phyloP scores from a whole-genome alignment of 2,113 vertebrate genomes.

The Mesembrinibis cayennensis region DNA sequence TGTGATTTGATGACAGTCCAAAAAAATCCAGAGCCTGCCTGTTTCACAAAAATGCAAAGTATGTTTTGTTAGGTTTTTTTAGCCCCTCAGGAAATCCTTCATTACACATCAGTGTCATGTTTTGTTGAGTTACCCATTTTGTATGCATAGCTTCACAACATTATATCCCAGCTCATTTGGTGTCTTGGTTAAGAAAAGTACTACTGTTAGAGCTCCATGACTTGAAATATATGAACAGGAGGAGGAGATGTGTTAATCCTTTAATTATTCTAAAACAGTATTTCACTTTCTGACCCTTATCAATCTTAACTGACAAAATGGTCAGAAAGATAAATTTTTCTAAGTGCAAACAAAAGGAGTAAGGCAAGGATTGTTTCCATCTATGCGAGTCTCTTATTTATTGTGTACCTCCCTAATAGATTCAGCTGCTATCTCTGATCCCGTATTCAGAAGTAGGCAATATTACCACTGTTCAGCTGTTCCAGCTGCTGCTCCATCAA shows the following conservation, averaged over 20 bases:
- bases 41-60: not conserved
- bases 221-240: not conserved
- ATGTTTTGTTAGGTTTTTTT: not conserved
- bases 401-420: not conserved
- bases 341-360: not conserved
- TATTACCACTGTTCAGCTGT: not conserved
- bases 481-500: not conserved
- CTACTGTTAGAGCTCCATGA: not conserved
- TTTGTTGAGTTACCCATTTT: not conserved
- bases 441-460: not conserved
- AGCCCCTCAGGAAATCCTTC: not conserved
- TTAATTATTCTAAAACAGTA: not conserved
- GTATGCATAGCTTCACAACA: not conserved
- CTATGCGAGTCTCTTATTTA: not conserved
- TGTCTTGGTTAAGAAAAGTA: not conserved
- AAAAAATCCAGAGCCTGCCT: not conserved
- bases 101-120: not conserved
- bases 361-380: not conserved
- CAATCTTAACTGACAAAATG: not conserved
- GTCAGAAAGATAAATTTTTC: not conserved
- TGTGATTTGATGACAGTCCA: not conserved
- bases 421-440: not conserved
- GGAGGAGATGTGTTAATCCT: not conserved
- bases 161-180: not conserved
- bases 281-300: not conserved